phyloP scores from a whole-genome alignment of 2,113 vertebrate genomes.

The Psittacula cyanocephala region DNA sequence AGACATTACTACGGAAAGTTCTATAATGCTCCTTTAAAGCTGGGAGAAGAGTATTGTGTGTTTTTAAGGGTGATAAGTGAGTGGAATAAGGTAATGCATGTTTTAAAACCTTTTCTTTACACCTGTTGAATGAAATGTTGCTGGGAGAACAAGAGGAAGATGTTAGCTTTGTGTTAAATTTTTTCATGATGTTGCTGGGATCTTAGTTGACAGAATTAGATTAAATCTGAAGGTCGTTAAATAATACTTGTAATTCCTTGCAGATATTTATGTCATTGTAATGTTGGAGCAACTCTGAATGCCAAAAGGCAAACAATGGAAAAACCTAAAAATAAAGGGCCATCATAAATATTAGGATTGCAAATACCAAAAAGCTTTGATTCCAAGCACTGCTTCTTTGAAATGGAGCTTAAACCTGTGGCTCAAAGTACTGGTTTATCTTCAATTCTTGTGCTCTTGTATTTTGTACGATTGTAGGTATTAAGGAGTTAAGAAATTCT shows the following conservation, averaged over 20 bases:
- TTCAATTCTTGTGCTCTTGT: not conserved
- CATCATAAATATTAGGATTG: not conserved
- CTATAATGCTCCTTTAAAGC: constrained; percentile 88
- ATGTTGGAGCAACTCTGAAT: not conserved
- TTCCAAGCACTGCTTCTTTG: not conserved
- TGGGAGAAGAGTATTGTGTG: constrained; percentile 83
- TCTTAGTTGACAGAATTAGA: not conserved
- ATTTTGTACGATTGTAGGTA: not conserved
- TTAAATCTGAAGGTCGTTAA: not conserved
- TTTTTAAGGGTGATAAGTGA: constrained; percentile 85
- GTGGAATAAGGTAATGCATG: constrained; percentile 83
- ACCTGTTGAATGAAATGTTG: not conserved
- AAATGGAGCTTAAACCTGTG: not conserved
- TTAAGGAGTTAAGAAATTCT: not conserved
- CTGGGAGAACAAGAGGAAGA: not conserved
- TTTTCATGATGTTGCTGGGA: not conserved
- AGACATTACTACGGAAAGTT: constrained; percentile 83
- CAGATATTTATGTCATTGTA: not conserved
- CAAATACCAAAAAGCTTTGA: not conserved
- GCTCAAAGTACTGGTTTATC: not conserved
- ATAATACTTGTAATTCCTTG: not conserved
- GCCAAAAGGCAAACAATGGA: not conserved
- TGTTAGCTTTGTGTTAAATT: not conserved
- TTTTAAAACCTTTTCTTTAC: not conserved
- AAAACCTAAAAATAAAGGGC: not conserved